phyloP scores from a whole-genome alignment of 2,888 invertebrate genomes.

The Ophioninae sp. region DNA sequence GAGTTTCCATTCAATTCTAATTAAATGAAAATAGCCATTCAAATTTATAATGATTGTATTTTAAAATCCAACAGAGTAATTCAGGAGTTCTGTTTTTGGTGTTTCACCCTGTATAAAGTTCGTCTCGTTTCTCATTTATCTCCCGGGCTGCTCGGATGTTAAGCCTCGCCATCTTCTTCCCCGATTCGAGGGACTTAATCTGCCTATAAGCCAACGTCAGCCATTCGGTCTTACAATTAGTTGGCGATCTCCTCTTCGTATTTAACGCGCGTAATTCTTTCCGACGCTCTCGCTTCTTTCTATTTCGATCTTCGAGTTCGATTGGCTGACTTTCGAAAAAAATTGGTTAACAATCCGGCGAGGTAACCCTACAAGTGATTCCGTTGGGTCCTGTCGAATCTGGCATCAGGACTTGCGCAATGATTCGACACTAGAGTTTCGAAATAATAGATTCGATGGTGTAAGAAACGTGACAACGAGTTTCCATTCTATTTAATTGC shows the following conservation, averaged over 20 bases:
- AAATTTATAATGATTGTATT: too few species aligned
- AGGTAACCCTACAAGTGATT: neutral
- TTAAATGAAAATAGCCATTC: too few species aligned
- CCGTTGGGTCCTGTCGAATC: neutral
- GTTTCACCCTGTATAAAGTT: too few species aligned
- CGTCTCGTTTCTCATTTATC: neutral
- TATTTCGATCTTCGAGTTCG: neutral
- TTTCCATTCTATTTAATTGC: neutral
- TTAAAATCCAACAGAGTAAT: too few species aligned
- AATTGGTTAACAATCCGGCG: constrained; percentile 10
- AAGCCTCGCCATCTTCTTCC: constrained; percentile 31
- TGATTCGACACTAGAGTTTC: neutral
- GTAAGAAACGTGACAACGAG: neutral
- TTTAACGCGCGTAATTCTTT: constrained; percentile 2
- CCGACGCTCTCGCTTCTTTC: neutral
- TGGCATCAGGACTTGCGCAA: neutral
- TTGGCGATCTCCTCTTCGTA: constrained; percentile 12
- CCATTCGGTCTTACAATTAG: constrained; percentile 42
- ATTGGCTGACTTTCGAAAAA: constrained; percentile 22
- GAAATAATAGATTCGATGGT: neutral
- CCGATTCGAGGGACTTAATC: constrained; percentile 50
- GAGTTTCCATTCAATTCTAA: too few species aligned
- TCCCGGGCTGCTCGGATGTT: constrained; percentile 1
- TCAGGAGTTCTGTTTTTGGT: too few species aligned
- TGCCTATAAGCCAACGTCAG: constrained; percentile 45